Evolutionary conservation across 2,888 invertebrate genomes (phyloP).

Genomic region (Troglohyphantes excavatus): DNA sequence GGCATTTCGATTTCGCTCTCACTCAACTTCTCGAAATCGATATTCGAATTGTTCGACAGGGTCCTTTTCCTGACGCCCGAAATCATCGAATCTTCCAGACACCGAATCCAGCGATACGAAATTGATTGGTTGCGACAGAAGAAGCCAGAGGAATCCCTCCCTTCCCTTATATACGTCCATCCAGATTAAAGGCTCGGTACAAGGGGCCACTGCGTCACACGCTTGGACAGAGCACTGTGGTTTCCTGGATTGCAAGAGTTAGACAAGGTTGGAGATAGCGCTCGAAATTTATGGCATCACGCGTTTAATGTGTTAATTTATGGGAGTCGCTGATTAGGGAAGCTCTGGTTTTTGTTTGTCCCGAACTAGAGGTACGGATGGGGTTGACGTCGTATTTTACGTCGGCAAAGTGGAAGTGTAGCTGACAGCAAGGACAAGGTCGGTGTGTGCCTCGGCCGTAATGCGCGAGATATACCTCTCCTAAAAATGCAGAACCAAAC

Average conservation of each 20-base stretch:
- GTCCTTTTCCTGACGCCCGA: constrained; percentile 66
- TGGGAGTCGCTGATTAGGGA: constrained; percentile 32
- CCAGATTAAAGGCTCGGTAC: not conserved
- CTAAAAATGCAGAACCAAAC: not conserved
- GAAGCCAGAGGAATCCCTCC: constrained; percentile 5
- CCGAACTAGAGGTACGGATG: not conserved
- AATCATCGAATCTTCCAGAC: constrained; percentile 48
- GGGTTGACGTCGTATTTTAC: constrained; percentile 18
- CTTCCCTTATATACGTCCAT: constrained; percentile 22
- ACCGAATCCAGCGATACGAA: not conserved
- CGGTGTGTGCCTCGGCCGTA: not conserved
- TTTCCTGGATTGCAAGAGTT: not conserved
- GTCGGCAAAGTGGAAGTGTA: constrained; percentile 40
- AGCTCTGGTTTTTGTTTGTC: constrained; percentile 12
- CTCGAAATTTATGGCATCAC: constrained; percentile 22
- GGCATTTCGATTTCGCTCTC: constrained; percentile 30
- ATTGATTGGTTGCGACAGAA: not conserved
- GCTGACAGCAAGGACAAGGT: constrained; percentile 48
- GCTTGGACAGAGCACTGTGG: not conserved
- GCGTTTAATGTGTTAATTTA: constrained; percentile 44
- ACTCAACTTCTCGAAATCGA: constrained; percentile 70
- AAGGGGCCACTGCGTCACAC: not conserved
- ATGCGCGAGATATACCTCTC: not conserved
- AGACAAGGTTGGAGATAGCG: constrained; percentile 13
- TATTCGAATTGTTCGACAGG: constrained; percentile 70